Conservation (phyloP, 1,140 invertebrate species). For the Akabosia matsudoensis region DNA sequence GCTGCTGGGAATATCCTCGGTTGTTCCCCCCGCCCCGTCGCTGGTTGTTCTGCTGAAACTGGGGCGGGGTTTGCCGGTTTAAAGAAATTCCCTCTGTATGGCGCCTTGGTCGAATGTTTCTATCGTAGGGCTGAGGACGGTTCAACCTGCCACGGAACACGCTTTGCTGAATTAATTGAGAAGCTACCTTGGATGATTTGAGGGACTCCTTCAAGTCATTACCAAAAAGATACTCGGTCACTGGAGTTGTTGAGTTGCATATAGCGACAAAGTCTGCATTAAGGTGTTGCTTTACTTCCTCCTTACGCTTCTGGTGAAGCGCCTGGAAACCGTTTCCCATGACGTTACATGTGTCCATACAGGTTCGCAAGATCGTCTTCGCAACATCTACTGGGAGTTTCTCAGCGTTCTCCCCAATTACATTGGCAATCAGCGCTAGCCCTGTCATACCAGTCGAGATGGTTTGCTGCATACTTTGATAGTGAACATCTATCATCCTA, state of each 20-base stretch:
- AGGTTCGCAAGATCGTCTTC: not conserved
- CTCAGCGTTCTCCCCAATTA: not conserved
- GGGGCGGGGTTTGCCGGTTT: slow-evolving; percentile 21
- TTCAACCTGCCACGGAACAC: not conserved
- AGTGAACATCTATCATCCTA: not conserved
- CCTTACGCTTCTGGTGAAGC: not conserved
- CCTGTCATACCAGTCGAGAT: not conserved
- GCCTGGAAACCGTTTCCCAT: slow-evolving; percentile 4
- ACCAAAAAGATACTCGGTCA: slow-evolving; percentile 33
- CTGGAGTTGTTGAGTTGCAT: not conserved
- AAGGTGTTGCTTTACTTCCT: not conserved
- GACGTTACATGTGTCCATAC: slow-evolving; percentile 3
- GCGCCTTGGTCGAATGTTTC: not conserved
- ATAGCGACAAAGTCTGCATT: not conserved
- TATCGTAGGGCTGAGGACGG: not conserved
- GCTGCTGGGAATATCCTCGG: not conserved
- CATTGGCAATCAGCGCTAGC: slow-evolving; percentile 4
- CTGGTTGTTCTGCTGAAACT: not conserved
- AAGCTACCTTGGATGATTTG: not conserved
- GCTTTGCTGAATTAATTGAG: not conserved
- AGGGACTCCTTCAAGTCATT: slow-evolving; percentile 27
- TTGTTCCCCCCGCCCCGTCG: slow-evolving; percentile 13
- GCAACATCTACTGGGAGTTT: not conserved
- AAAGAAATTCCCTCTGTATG: not conserved
- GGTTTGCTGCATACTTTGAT: slow-evolving; percentile 28